Percentiles rank a stretch among this genome's conserved stretches.
Evolutionary conservation across 2,888 invertebrate genomes (phyloP).

Genomic region (Mechanitis mazaeus): DNA sequence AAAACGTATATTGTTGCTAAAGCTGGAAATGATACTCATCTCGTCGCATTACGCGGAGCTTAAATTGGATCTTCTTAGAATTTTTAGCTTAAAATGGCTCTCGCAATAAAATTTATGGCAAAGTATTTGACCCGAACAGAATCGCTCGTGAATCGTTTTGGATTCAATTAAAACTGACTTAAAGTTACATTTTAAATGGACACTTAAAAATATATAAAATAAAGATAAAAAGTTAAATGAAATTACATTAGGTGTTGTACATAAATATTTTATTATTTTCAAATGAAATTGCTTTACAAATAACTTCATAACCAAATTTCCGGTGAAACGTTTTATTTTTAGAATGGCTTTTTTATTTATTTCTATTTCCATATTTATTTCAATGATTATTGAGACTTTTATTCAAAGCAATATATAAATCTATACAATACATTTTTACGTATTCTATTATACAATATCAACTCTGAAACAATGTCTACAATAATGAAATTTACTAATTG

Average conservation of each 20-base stretch:
- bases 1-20: constrained; percentile 22
- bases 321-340: too few species aligned
- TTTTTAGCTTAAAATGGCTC: constrained; percentile 63
- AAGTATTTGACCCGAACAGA: constrained; percentile 48
- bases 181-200: constrained; percentile 43
- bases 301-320: too few species aligned
- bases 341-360: too few species aligned
- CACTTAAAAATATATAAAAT: constrained; percentile 26
- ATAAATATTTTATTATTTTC: too few species aligned
- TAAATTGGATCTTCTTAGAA: constrained; percentile 68
- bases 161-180: constrained; percentile 61
- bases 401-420: too few species aligned
- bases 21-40: constrained; percentile 55
- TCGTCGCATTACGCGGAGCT: constrained; percentile 61
- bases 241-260: neutral
- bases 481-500: constrained; percentile 13
- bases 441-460: too few species aligned
- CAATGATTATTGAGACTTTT: too few species aligned
- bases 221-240: constrained; percentile 13
- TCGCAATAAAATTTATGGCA: constrained; percentile 66
- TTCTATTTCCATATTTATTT: too few species aligned
- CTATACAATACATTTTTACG: too few species aligned
- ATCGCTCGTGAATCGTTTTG: constrained; percentile 50
- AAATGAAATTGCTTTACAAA: too few species aligned
- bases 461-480: too few species aligned